A percentile compares a stretch with the other conserved stretches of the same genome.
Conservation (phyloP, 2,888 invertebrate genomes). For the Fabriciana adippe region DNA sequence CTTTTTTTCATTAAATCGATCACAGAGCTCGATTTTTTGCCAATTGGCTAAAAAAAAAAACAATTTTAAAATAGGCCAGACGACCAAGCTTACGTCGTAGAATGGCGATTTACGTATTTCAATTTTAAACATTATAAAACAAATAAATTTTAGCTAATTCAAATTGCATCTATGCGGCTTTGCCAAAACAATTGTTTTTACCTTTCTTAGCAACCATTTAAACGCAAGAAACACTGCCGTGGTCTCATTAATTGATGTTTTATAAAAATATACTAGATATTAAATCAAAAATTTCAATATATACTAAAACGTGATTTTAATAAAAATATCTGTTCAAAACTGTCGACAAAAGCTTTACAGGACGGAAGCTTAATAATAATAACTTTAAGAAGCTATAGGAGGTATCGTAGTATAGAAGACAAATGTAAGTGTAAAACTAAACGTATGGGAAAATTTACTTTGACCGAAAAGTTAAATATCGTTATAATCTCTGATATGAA, state of each 20-base stretch:
- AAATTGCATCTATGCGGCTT: conserved; percentile 9
- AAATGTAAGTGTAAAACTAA: conserved; percentile 14
- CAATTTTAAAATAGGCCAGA: conserved; percentile 7
- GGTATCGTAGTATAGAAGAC: conserved; percentile 22
- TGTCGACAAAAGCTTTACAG: conserved; percentile 45
- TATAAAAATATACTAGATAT: conserved; percentile 14
- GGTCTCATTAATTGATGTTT: conserved; percentile 8
- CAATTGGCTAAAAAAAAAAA: conserved; percentile 17
- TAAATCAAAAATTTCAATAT: conserved; percentile 19
- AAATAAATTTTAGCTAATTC: conserved; percentile 6
- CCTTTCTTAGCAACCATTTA: background rate
- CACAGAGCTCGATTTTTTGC: conserved; percentile 40
- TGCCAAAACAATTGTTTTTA: conserved; percentile 16
- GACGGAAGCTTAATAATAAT: conserved; percentile 56
- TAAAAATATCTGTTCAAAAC: conserved; percentile 34
- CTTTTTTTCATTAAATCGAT: conserved; percentile 42
- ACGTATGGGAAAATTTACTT: conserved; percentile 14
- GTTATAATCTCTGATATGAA: conserved; percentile 58
- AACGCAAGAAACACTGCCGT: conserved; percentile 5
- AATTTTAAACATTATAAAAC: conserved; percentile 6
- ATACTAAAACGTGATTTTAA: conserved; percentile 29
- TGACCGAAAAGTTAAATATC: conserved; percentile 30
- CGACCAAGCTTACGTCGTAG: conserved; percentile 8
- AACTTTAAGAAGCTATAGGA: conserved; percentile 31
- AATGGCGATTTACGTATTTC: conserved; percentile 25